Percentiles rank a stretch among this genome's conserved stretches.
phyloP scores from a whole-genome alignment of 1,140 invertebrate genomes.

The Oncopodura yosiiana region DNA sequence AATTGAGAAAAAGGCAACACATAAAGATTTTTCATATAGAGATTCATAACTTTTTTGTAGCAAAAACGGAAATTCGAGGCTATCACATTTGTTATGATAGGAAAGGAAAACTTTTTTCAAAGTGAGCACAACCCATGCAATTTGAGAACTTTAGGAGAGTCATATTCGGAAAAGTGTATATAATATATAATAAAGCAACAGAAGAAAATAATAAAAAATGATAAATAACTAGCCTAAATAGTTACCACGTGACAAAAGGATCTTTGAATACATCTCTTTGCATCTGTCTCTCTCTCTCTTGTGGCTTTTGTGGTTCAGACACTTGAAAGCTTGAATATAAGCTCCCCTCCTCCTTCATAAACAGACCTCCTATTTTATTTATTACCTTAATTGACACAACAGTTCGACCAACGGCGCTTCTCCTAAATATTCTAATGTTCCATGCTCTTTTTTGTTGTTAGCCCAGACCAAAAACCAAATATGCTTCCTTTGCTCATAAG shows the following conservation, averaged over 20 bases:
- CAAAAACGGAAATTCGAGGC: no score
- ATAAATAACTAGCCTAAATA: constrained; percentile 33
- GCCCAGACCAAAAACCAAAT: background rate
- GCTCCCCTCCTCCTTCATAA: constrained; percentile 31
- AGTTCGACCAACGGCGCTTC: background rate
- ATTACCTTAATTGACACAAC: constrained; percentile 36
- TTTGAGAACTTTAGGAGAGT: no score
- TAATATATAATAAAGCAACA: no score
- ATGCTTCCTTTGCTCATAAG: no score
- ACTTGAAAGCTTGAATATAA: constrained; percentile 31
- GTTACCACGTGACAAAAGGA: constrained; percentile 32
- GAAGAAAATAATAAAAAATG: constrained; percentile 30
- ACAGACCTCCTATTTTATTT: constrained; percentile 36
- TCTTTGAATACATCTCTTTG: constrained; percentile 18
- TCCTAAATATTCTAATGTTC: background rate
- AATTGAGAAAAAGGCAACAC: no score
- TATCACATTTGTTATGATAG: no score
- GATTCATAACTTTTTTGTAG: no score
- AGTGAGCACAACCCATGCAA: constrained; percentile 29
- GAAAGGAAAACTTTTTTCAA: no score
- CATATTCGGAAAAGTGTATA: no score
- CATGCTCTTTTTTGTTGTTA: background rate
- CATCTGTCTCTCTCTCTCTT: constrained; percentile 26
- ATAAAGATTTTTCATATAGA: no score
- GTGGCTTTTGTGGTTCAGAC: constrained; percentile 32